A percentile compares a stretch with the other conserved stretches of the same genome.
Evolutionary conservation across 2,113 vertebrate genomes (phyloP).

Genomic region (Dissostichus mawsoni): DNA sequence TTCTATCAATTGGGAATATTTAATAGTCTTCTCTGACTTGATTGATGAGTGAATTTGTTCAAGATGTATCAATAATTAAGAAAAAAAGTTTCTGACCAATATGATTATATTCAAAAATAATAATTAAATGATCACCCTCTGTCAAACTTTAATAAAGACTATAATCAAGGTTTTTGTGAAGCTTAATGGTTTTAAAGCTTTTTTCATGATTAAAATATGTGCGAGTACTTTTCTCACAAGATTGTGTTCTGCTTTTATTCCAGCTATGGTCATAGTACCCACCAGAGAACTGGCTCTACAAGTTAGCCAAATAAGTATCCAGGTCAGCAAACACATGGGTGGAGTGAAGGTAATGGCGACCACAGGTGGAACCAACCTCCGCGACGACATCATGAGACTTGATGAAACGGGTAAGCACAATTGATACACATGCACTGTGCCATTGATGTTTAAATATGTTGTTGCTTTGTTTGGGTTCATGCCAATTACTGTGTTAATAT

Average conservation of each 20-base stretch:
- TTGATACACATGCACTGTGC: not conserved
- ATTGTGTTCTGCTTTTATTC: not conserved
- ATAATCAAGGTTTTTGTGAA: no score
- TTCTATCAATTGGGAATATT: no score
- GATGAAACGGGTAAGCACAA: slow-evolving; percentile 80
- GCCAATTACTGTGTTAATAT: no score
- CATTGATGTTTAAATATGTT: slow-evolving; percentile 78
- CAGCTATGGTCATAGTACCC: slow-evolving; percentile 86
- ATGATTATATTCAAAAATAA: no score
- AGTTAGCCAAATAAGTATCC: slow-evolving; percentile 86
- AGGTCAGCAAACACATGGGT: slow-evolving; percentile 86
- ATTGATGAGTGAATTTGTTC: no score
- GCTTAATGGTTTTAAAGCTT: no score
- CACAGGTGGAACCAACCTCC: slow-evolving; percentile 85
- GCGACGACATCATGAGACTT: slow-evolving; percentile 87
- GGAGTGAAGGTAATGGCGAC: slow-evolving; percentile 87
- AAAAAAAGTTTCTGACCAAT: no score
- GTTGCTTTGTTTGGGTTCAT: slow-evolving; percentile 87
- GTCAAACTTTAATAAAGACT: no score
- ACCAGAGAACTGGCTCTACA: slow-evolving; percentile 86
- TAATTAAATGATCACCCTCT: no score
- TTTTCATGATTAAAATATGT: not conserved
- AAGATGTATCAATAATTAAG: no score
- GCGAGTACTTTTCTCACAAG: not conserved
- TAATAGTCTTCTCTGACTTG: no score